A percentile compares a stretch with the other conserved stretches of the same genome.
Evolutionary conservation across 92 coral and sea anemone species (phyloP).

Genomic region (Bergia sp.): DNA sequence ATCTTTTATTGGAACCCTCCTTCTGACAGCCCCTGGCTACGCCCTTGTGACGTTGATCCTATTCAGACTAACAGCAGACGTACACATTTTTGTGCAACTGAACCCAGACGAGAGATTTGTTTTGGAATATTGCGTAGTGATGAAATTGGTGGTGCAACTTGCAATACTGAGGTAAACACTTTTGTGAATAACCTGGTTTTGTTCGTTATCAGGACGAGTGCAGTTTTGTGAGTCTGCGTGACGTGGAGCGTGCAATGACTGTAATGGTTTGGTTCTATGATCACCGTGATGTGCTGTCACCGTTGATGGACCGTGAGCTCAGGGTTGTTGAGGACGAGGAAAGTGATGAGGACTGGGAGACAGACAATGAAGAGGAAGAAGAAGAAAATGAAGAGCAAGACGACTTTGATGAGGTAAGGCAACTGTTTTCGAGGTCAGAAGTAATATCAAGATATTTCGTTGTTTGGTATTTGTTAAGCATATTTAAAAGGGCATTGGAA

Average conservation of each 20-base stretch:
- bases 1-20: too few species aligned
- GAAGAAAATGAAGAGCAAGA: neutral
- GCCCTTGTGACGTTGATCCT: too few species aligned
- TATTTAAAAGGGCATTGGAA: too few species aligned
- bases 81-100: too few species aligned
- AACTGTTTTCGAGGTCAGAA: neutral
- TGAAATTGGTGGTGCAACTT: too few species aligned
- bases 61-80: too few species aligned
- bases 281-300: constrained; percentile 60
- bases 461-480: neutral
- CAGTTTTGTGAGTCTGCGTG: constrained; percentile 94
- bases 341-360: constrained; percentile 19
- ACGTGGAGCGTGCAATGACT: constrained; percentile 91
- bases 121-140: too few species aligned
- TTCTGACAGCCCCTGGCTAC: too few species aligned
- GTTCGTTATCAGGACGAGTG: constrained; percentile 74
- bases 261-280: constrained; percentile 89
- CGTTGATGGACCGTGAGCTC: constrained; percentile 42
- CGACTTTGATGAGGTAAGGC: neutral
- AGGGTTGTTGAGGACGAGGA: neutral
- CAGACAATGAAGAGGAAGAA: constrained; percentile 31
- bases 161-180: too few species aligned
- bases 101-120: too few species aligned
- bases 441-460: neutral
- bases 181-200: neutral